A percentile compares a stretch with the other conserved stretches of the same genome.
Conservation (phyloP, 1,140 invertebrate genomes). For the Dolichoris vasculosae region DNA sequence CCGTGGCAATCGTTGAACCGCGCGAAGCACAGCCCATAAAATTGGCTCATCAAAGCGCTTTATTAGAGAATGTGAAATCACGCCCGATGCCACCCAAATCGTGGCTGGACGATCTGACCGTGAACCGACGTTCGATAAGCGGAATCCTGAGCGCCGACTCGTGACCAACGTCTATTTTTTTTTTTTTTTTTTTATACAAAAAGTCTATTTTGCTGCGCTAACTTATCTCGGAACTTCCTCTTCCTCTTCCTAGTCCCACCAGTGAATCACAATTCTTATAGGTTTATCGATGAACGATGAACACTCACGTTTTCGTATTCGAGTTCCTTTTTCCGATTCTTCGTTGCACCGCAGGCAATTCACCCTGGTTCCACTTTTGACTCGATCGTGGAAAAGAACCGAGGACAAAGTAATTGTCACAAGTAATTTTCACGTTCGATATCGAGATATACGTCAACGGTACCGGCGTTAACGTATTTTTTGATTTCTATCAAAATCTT, state of each 20-base stretch:
- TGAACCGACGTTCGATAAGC: background rate
- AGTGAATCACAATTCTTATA: background rate
- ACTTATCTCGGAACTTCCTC: background rate
- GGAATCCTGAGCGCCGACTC: background rate
- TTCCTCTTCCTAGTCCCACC: no score
- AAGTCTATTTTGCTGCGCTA: background rate
- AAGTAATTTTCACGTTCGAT: no score
- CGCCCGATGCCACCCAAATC: conserved; percentile 36
- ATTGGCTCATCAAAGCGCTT: conserved; percentile 25
- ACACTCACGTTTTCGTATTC: background rate
- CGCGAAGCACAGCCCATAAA: conserved; percentile 20
- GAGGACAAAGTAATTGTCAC: no score
- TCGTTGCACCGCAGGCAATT: background rate
- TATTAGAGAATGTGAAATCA: conserved; percentile 22
- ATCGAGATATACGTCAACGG: no score
- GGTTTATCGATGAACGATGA: background rate
- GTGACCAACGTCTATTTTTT: background rate
- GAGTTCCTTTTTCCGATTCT: background rate
- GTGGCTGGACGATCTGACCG: background rate
- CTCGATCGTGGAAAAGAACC: no score
- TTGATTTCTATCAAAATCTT: no score
- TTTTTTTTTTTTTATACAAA: background rate
- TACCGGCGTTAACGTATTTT: no score
- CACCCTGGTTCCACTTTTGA: no score
- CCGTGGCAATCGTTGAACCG: conserved; percentile 10